Evolutionary conservation across 2,113 vertebrate species (phyloP), one percentile per base, ranked within the genome.

Genomic region (Balaeniceps rex): DNA sequence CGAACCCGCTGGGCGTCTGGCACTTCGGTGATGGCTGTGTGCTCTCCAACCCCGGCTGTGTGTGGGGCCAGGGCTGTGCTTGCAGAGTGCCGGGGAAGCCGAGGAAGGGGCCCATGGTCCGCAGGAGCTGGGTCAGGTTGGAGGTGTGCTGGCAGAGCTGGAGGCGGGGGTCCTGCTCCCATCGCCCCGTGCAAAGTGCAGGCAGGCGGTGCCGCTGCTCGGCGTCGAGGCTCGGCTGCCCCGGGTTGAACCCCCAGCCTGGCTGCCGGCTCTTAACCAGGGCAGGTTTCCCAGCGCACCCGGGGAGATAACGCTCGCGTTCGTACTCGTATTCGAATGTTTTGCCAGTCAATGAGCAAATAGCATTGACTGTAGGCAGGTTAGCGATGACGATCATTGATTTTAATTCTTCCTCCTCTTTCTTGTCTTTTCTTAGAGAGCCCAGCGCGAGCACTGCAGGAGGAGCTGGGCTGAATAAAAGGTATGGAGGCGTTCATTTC

Each of bases 401-500:
- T 96, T 91, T 87, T 93, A 94, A 98, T 87, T 86, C 91, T 97
- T 89, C 80, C 64, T 92, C 23, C 87, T 95, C 93, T 98, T 52
- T 88, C 90, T 80, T 91, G 64, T 97, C 83, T 96, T 93, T 96
- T 83, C 93, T 81, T 77, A 98, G 97, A 91, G 95, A 94, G 90
- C 71, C 97, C 97, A 78, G 96, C 33, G 83, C 4, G 28, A 95
- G 85, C 93, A 3, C 96, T 76, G 52, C 71, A 2, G 90, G 97
- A 97, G 92, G 89, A 97, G 91, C 94, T 97, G 97, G 96, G 96
- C 97, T 93, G 94, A 90, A 84, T 95, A 87, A 96, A 97, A 98
- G 98, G 98, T 98, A 98, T 2, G 46, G 88, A 83, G 90, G 87
- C 29, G 33, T 81, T 57, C 8, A 36, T 49, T 49, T 36, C 64